Percentiles rank a stretch among this genome's conserved stretches.
phyloP scores from a whole-genome alignment of 2,113 vertebrate species.

The Mungos mungo region DNA sequence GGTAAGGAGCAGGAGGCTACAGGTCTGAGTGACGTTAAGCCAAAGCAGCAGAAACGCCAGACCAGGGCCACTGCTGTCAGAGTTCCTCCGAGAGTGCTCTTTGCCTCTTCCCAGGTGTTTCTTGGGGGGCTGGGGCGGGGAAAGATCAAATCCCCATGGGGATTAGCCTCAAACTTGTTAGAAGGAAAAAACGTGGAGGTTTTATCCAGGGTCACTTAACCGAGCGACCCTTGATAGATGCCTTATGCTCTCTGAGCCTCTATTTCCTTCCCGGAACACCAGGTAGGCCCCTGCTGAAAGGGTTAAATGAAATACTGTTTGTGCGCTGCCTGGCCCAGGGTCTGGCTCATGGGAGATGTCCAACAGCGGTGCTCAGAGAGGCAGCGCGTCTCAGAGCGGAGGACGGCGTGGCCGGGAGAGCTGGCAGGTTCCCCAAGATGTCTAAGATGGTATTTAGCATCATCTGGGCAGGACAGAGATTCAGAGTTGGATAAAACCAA shows the following conservation, averaged over 20 bases:
- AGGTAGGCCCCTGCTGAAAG: not conserved
- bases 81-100: not conserved
- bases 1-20: not conserved
- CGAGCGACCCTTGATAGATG: not conserved
- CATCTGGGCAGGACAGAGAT: not conserved
- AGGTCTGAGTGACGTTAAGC: not conserved
- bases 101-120: not conserved
- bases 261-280: not conserved
- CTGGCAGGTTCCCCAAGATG: not conserved
- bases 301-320: not conserved
- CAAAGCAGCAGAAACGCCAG: not conserved
- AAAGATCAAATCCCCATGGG: not conserved
- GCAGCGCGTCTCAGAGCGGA: not conserved
- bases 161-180: not conserved
- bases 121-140: too few relatives aligned
- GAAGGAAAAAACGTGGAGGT: not conserved
- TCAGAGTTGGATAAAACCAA: constrained; percentile 1
- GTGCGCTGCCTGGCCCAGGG: not conserved
- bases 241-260: not conserved
- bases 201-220: not conserved
- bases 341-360: not conserved
- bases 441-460: not conserved
- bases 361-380: not conserved
- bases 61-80: not conserved
- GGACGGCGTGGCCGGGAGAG: not conserved